A percentile compares a stretch with the other conserved stretches of the same genome.
Evolutionary conservation across 2,888 invertebrate genomes (phyloP).

Genomic region (Nymphalis c-album): DNA sequence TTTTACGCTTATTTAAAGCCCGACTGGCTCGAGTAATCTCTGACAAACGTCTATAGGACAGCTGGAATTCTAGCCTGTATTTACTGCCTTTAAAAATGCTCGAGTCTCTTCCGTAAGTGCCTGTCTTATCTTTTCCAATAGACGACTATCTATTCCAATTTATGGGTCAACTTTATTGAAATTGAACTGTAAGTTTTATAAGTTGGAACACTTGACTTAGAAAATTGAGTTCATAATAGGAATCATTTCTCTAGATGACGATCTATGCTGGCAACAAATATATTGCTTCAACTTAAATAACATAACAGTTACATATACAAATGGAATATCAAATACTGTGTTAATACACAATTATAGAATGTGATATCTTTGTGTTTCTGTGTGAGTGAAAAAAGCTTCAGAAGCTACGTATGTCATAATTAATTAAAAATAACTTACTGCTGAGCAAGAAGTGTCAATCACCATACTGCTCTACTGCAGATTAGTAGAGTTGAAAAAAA

Average conservation of each 20-base stretch:
- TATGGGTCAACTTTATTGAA: conserved; percentile 18
- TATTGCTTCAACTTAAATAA: too few species aligned
- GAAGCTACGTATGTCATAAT: too few species aligned
- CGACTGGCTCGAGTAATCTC: conserved; percentile 30
- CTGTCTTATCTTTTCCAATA: conserved; percentile 27
- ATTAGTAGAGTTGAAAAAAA: too few species aligned
- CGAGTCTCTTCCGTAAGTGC: conserved; percentile 26
- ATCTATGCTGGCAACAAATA: too few species aligned
- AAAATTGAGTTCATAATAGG: conserved; percentile 4
- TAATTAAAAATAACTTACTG: too few species aligned
- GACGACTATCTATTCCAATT: conserved; percentile 22
- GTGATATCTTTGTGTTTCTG: too few species aligned
- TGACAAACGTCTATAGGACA: conserved; percentile 38
- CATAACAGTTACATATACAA: too few species aligned
- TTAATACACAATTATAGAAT: too few species aligned
- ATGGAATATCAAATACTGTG: too few species aligned
- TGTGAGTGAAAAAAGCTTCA: too few species aligned
- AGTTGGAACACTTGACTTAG: conserved; percentile 5
- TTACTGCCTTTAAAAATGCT: conserved; percentile 37
- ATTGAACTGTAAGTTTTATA: conserved; percentile 14
- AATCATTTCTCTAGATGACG: background rate
- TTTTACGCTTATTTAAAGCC: conserved; percentile 28
- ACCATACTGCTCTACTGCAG: too few species aligned
- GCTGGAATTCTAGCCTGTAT: conserved; percentile 35
- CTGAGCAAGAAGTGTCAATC: too few species aligned